These are phyloP conservation scores for Notocelia uddmanniana DNA, from an alignment of 2,888 invertebrate species.

Conservation along the genomic window DNA sequence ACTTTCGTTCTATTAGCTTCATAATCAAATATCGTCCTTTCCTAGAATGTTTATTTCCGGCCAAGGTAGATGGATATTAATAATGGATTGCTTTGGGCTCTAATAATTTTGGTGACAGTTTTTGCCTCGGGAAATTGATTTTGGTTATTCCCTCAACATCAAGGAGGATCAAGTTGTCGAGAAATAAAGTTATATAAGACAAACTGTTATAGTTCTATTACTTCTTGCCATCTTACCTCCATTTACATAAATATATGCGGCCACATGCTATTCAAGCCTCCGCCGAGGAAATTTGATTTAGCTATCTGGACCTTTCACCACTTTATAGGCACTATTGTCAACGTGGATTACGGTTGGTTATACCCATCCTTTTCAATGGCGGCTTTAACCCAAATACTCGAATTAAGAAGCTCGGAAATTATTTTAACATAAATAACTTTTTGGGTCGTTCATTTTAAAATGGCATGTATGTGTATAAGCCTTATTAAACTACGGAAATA, in stretches of 20 bases:
- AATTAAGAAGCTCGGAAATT: slow-evolving; percentile 32
- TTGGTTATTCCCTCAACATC: slow-evolving; percentile 35
- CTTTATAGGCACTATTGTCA: slow-evolving; percentile 57
- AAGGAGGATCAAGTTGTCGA: slow-evolving; percentile 25
- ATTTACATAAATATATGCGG: slow-evolving; percentile 46
- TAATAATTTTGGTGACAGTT: slow-evolving; percentile 17
- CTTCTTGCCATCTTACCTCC: slow-evolving; percentile 27
- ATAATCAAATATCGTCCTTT: slow-evolving; percentile 12
- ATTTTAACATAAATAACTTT: slow-evolving; percentile 8
- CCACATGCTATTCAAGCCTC: slow-evolving; percentile 46
- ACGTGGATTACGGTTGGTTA: slow-evolving; percentile 54
- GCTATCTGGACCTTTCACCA: slow-evolving; percentile 55
- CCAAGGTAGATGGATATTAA: slow-evolving; percentile 37
- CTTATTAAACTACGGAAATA: background rate
- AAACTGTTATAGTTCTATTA: slow-evolving; percentile 34
- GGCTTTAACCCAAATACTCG: slow-evolving; percentile 47
- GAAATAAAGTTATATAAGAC: slow-evolving; percentile 38
- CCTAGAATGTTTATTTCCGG: slow-evolving; percentile 9
- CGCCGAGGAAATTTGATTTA: slow-evolving; percentile 56
- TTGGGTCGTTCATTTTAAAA: no score
- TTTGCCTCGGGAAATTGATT: slow-evolving; percentile 30
- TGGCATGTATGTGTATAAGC: no score
- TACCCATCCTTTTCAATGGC: slow-evolving; percentile 51
- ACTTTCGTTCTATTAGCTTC: background rate
- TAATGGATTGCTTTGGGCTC: slow-evolving; percentile 26